These are phyloP conservation scores for Venturia canescens DNA, from an alignment of 1,140 invertebrate species.

Conservation along the genomic window DNA sequence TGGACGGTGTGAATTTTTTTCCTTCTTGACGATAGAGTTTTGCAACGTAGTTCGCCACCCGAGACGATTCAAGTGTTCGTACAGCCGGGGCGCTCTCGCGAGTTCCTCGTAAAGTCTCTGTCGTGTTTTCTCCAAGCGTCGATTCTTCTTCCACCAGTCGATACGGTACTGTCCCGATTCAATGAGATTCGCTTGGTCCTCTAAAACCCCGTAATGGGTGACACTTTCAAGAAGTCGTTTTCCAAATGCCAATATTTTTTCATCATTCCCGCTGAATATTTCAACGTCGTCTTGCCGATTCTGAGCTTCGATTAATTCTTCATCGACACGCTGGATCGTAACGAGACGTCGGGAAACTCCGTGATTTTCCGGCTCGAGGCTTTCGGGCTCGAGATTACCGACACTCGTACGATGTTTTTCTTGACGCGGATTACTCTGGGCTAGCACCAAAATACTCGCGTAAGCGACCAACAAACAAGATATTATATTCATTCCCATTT, in stretches of 20 bases:
- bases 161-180: conserved; percentile 11
- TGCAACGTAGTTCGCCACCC: conserved; percentile 3
- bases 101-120: conserved; percentile 25
- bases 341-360: not conserved
- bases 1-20: not conserved
- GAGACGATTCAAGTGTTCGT: not conserved
- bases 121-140: conserved; percentile 16
- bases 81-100: not conserved
- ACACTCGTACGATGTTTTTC: not conserved
- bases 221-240: conserved; percentile 25
- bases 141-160: conserved; percentile 33
- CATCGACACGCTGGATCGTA: not conserved
- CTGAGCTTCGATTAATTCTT: not conserved
- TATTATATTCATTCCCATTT: not conserved
- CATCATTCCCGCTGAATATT: not conserved
- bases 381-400: not conserved
- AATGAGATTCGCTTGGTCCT: not conserved
- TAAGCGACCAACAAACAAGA: not conserved
- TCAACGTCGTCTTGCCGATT: not conserved
- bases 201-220: not conserved
- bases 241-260: conserved; percentile 20
- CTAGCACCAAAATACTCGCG: not conserved
- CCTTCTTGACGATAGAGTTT: not conserved
- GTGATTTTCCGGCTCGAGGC: not conserved
- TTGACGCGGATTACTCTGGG: not conserved